Evolutionary conservation across 2,888 invertebrate species (phyloP), one percentile per base, ranked within the genome.

Genomic region (Cantharis flavilabris): DNA sequence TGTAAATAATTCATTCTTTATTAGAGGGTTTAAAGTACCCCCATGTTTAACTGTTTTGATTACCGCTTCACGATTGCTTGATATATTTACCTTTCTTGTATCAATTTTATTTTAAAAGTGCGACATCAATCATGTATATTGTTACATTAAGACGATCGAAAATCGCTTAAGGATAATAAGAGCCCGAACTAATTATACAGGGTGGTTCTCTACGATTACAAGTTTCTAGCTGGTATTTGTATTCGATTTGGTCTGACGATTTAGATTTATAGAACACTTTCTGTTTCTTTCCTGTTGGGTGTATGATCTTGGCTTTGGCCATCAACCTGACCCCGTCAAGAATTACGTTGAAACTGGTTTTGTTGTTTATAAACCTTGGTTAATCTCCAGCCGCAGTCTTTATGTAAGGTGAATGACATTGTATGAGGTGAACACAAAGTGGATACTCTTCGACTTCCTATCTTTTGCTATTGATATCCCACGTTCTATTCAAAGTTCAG

Each of bases 1-100:
- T 85, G 86, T 85, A 86, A 87, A 87, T 87, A 87, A 87, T 85
- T 87, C 86, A 86, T 84, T 83, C 84, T 84, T 86, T 85, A 85
- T 86, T 85, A 86, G 79, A 78, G 82, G 83, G 81, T 76, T 79
- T 80, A 80, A 81, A 83, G 81, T 77, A 79, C 83, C 84, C 84
- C 80, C 81, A 78, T 81, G 84, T 83, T 49, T 76, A 74, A 75
- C 75, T 69, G 75, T 77, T 75, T 62, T 26, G 72, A 75, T 72
- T 64, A 71, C 72, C 72, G 69, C 73, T 71, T 65, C 20, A 67
- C 23, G 23, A 23, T 67, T 67, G 20, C 65, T 26, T 23, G 20
- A 67, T 67, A 23, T 67, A 67, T 67, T 67, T 67, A 67, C 65
- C 26, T 64, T 23, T 23, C 20, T 23, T 26, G n/a, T 67, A 23